Percentiles rank a stretch among this genome's conserved stretches.
phyloP scores from a whole-genome alignment of 2,888 invertebrate genomes.

The Parnassius smintheus region DNA sequence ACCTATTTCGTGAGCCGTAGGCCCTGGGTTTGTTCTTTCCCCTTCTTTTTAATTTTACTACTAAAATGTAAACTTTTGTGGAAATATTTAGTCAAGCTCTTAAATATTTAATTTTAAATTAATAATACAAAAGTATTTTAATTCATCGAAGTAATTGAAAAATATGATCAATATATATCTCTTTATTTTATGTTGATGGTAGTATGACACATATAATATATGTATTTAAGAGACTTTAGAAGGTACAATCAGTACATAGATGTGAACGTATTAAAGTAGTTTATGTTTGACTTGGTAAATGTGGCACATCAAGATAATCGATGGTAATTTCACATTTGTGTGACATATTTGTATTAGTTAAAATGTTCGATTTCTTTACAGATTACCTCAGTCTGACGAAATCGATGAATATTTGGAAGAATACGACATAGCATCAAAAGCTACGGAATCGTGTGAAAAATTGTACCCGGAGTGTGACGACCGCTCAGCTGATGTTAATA shows the following conservation, averaged over 20 bases:
- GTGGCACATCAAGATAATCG: slow-evolving; percentile 23
- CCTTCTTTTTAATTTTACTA: too few relatives aligned
- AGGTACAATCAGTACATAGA: neutral
- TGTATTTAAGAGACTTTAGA: too few relatives aligned
- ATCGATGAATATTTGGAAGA: slow-evolving; percentile 45
- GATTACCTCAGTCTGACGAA: slow-evolving; percentile 52
- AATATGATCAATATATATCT: too few relatives aligned
- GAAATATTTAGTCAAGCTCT: too few relatives aligned
- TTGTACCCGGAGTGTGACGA: slow-evolving; percentile 60
- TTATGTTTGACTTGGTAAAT: slow-evolving; percentile 17
- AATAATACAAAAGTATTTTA: too few relatives aligned
- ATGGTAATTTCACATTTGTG: slow-evolving; percentile 25
- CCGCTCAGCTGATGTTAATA: slow-evolving; percentile 28
- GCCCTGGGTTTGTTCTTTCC: too few relatives aligned
- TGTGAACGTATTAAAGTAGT: slow-evolving; percentile 19
- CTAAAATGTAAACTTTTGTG: too few relatives aligned
- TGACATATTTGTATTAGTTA: slow-evolving; percentile 7
- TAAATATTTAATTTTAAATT: too few relatives aligned
- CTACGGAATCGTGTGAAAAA: slow-evolving; percentile 51
- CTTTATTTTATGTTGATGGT: too few relatives aligned
- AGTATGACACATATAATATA: too few relatives aligned
- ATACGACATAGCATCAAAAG: slow-evolving; percentile 56
- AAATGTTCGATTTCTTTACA: slow-evolving; percentile 37
- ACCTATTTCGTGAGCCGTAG: too few relatives aligned
- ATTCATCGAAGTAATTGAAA: too few relatives aligned